Base-by-base conservation (phyloP, 1,140 invertebrate genomes). In the Diabrotica virgifera region DNA sequence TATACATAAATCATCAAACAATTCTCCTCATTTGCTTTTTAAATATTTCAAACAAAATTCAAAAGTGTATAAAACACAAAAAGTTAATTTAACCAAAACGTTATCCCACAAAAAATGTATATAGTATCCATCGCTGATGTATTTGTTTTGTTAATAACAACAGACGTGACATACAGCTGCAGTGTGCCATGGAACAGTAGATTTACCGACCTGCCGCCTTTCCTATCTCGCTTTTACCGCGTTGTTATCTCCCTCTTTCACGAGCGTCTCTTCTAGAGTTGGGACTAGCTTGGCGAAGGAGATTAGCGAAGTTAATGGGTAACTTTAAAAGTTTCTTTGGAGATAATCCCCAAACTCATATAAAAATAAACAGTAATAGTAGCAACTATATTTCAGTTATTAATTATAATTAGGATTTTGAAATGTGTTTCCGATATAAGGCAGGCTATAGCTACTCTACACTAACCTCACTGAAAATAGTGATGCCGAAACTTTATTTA, bases 81-180 rank as follows among this genome's bases (percentile, higher is more conserved):
- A 46, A 46, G 40, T 46, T 46, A 46, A 46, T 46, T 8, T n/a
- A 46, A 46, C 40, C 40, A 5, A 5, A 46, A 46, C 40, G 40
- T 8, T 46, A 46, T 46, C 8, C 40, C 40, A 46, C 40, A 46
- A 46, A 46, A 46, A 10, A 46, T 46, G n/a, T 46, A 46, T 24
- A 24, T 24, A n/a, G 8, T 46, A 46, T 46, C 40, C 40, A 46
- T 46, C 8, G 40, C 40, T 46, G 40, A 46, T 46, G 40, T 65
- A 60, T 65, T 65, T 65, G 59, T 65, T 60, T 65, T 60, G 36
- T 59, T 65, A 65, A 65, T 65, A 65, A 59, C 51, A 65, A 55
- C 38, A 51, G 63, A 64, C 40, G 62, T 63, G 54, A 63, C 58
- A 59, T 51, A 52, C 63, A 60, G 63, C 58, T 65, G 58, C 63